Percentiles rank a stretch among this genome's conserved stretches.
These are phyloP conservation scores for Heliothis peltigera DNA, from an alignment of 2,888 invertebrate species.

Conservation along the genomic window DNA sequence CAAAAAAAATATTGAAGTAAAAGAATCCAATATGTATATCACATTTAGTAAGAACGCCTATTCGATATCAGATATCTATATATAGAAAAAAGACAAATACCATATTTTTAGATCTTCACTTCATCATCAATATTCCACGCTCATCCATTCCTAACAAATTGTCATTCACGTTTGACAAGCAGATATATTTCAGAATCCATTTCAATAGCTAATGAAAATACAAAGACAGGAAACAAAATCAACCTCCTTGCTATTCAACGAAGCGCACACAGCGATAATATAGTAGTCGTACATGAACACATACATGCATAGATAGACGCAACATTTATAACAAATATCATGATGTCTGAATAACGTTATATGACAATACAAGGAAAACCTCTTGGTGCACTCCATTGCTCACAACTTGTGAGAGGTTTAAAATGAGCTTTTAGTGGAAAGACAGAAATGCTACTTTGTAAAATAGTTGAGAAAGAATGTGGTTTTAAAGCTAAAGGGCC, in stretches of 20 bases:
- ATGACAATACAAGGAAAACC: constrained; percentile 38
- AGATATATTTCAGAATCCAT: background rate
- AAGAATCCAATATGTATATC: no score
- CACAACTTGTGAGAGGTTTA: constrained; percentile 18
- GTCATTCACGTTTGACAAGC: background rate
- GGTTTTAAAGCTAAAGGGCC: no score
- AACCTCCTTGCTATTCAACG: constrained; percentile 25
- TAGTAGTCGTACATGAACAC: background rate
- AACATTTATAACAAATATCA: constrained; percentile 31
- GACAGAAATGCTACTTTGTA: background rate
- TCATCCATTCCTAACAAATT: no score
- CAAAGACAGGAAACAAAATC: constrained; percentile 30
- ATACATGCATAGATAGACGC: constrained; percentile 1
- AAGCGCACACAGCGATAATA: constrained; percentile 24
- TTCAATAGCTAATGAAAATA: constrained; percentile 3
- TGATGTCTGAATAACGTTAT: background rate
- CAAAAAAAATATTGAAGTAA: no score
- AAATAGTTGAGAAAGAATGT: background rate
- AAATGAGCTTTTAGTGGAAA: constrained; percentile 19
- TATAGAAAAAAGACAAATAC: no score
- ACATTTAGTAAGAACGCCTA: no score
- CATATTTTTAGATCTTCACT: no score
- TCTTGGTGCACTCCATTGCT: constrained; percentile 32
- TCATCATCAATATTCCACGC: no score
- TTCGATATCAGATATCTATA: no score